These are phyloP conservation scores for Ephialtes manifestator DNA, from an alignment of 2,888 invertebrate genomes.

Conservation along the genomic window DNA sequence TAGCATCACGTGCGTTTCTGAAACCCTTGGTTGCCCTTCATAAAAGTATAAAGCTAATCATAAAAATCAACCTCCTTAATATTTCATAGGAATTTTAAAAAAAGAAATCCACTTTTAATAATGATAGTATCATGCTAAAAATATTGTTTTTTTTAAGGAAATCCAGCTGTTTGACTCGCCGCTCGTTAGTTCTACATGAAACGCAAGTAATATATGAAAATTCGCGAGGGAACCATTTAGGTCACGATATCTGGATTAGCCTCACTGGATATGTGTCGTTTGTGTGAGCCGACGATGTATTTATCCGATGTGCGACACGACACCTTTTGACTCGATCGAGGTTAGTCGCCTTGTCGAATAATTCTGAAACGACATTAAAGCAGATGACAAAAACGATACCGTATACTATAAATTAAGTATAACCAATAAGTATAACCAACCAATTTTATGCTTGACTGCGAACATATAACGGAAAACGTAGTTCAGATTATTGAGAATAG, in stretches of 20 bases:
- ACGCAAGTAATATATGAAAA: not conserved
- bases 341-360: constrained; percentile 4
- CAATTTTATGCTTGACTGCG: too few species aligned
- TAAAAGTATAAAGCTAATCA: not conserved
- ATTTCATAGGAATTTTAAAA: not conserved
- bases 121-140: not conserved
- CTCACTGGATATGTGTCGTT: not conserved
- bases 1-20: not conserved
- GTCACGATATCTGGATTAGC: not conserved
- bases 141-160: not conserved
- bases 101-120: not conserved
- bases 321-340: constrained; percentile 22
- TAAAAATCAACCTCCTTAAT: not conserved
- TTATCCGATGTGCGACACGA: constrained; percentile 10
- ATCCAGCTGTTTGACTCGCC: not conserved
- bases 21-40: constrained; percentile 5
- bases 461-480: too few species aligned
- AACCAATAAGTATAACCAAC: not conserved
- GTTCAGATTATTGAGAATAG: too few species aligned
- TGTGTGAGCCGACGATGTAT: not conserved
- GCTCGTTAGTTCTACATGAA: not conserved
- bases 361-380: constrained; percentile 2
- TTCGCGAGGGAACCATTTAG: not conserved
- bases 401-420: not conserved
- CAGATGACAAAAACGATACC: not conserved